Base-by-base conservation (phyloP, 1,140 invertebrate species). In the Drosophila lacertosa region DNA sequence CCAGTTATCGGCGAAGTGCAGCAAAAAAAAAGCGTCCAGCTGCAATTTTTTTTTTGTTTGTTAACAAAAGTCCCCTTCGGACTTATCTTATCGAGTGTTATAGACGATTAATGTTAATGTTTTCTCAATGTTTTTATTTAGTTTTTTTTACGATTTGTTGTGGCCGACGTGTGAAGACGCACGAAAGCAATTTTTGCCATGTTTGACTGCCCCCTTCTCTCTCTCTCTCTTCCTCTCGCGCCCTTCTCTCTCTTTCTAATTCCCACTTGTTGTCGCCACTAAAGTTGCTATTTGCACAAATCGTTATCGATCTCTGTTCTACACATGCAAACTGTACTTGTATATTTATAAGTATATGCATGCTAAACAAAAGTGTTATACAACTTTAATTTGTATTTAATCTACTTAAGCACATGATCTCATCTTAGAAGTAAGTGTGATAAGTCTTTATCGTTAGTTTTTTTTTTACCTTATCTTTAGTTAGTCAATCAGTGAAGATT, bases 101-200 rank as follows among this genome's bases (percentile, higher is more conserved):
- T 54, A 29, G 15, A 26, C 37, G 60, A 72, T 67, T 79, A 72
- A 57, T 76, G 59, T 67, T 79, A 72, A 57, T 76, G 59, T 68
- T 62, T 83, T 84, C 42, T 53, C 59, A 70, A 72, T 68, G 53
- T 42, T 6, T n/a, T 7, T n/a, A n/a, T n/a, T 24, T 42, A 15
- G 13, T 44, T 32, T 20, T 33, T n/a, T n/a, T 44, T 32, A 26
- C 32, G 29, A 15, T 45, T 60, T 45, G 32, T 53, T 69, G 22
- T 77, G 81, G 81, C 37, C 57, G 82, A 84, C 81, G 81, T 84
- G 81, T 74, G 37, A 44, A 45, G 44, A 59, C 63, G 76, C 81
- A 84, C 81, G 82, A 66, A 29, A 45, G 7, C 73, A 64, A 55
- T 33, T 68, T 70, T 73, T 47, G 47, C 47, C 11, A 18, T 55